Base-by-base conservation (phyloP, 2,113 vertebrate species). In the Lampris megalopsis region DNA sequence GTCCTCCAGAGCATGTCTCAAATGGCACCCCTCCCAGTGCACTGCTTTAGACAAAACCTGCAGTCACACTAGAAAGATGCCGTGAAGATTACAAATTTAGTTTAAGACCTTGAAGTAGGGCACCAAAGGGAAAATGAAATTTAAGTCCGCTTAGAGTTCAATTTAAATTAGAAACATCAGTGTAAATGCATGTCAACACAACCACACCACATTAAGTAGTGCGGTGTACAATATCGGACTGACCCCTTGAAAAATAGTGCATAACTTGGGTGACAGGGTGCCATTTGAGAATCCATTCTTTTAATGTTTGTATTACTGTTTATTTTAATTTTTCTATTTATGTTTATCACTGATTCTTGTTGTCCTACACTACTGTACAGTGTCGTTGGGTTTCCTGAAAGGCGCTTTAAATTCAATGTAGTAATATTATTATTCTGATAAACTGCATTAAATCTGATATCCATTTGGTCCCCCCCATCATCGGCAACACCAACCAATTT, bases 51-150 rank as follows among this genome's bases (percentile, higher is more conserved):
- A 79, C 54, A 63, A 71, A 58, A 81, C 58, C 52, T 47, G 36
- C 43, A 54, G 47, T 37, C 9, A 75, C 9, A 56, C 1, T 68
- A 42, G 64, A 52, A 68, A 70, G 80, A 24, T 75, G 56, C 68
- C 68, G 48, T 52, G 1, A 72, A 68, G 67, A 77, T 64, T 74
- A 64, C 42, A 75, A 63, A 71, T 71, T 79, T 1, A 59, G 47
- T 77, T 86, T 85, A 85, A 86, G 83, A 89, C 86, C 48, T 73
- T 78, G 24, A 73, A 78, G 59, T 48, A 73, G 50, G 81, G 60
- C 73, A 83, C 70, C 57, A 70, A 49, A 77, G 48, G 8, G 10
- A 4, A 42, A 38, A 41, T 10, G 1, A 49, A 62, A 63, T 67
- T 59, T 76, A 37, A 71, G 50, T 72, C 73, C 63, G 78, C 64